Conservation (phyloP, 2,797 vertebrate genomes). For the Miichthys miiuy region DNA sequence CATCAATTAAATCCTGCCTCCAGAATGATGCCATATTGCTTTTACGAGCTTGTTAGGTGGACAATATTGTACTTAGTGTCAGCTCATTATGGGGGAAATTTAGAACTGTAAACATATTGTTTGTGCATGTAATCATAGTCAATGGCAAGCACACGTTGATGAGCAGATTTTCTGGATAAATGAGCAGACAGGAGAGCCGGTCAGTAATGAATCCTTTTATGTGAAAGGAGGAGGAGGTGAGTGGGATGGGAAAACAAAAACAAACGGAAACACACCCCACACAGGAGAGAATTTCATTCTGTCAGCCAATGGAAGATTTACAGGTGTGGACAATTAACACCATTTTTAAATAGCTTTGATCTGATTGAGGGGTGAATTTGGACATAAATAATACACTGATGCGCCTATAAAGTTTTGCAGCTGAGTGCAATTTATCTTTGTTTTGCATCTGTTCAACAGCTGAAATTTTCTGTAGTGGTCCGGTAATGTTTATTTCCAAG, state of each 20-base stretch:
- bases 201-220: slow-evolving; percentile 54
- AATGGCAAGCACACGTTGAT: slow-evolving; percentile 64
- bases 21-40: slow-evolving; percentile 75
- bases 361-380: too few relatives aligned
- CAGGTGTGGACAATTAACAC: slow-evolving; percentile 5
- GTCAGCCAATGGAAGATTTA: slow-evolving; percentile 1
- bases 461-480: too few relatives aligned
- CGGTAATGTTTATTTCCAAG: too few relatives aligned
- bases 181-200: slow-evolving; percentile 66
- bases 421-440: too few relatives aligned
- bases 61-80: slow-evolving; percentile 81
- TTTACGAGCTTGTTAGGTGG: slow-evolving; percentile 79
- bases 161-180: slow-evolving; percentile 76
- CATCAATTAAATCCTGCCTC: slow-evolving; percentile 69
- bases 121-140: slow-evolving; percentile 75
- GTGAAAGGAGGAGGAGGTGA: slow-evolving; percentile 2
- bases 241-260: slow-evolving; percentile 6
- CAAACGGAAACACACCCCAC: slow-evolving; percentile 8
- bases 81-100: slow-evolving; percentile 76
- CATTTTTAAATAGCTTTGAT: neutral
- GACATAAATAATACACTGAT: too few relatives aligned
- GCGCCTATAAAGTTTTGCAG: too few relatives aligned
- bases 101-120: slow-evolving; percentile 77
- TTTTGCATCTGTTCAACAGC: too few relatives aligned
- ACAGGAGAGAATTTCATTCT: neutral